Percentiles rank a stretch among this genome's conserved stretches.
These are phyloP conservation scores for Acanthopagrus latus DNA, from an alignment of 2,797 vertebrate genomes.

Conservation along the genomic window DNA sequence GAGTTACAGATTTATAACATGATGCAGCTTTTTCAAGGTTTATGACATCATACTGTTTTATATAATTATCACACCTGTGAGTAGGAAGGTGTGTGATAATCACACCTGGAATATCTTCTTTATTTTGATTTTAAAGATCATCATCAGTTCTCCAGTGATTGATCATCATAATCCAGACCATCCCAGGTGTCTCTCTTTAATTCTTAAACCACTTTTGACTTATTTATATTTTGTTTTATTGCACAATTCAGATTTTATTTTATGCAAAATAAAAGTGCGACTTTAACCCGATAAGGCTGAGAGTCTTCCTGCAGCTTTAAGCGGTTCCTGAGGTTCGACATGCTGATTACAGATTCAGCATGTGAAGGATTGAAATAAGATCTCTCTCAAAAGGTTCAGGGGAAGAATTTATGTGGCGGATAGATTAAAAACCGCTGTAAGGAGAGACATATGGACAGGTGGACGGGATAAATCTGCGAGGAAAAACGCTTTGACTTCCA, in stretches of 20 bases:
- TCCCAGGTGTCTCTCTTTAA: neutral
- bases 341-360: constrained; percentile 55
- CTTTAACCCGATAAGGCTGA: neutral
- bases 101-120: too few relatives aligned
- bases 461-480: constrained; percentile 60
- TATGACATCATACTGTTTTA: neutral
- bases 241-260: neutral
- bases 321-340: constrained; percentile 23
- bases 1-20: neutral
- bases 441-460: constrained; percentile 72
- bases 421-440: constrained; percentile 68
- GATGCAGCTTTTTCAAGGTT: too few relatives aligned
- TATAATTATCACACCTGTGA: too few relatives aligned
- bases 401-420: constrained; percentile 59
- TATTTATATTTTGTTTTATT: neutral
- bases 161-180: too few relatives aligned
- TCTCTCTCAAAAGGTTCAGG: constrained; percentile 34
- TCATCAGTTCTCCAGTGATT: too few relatives aligned
- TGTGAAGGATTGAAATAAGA: constrained; percentile 59
- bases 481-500: constrained; percentile 27
- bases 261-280: neutral
- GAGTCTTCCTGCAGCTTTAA: constrained; percentile 3
- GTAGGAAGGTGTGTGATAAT: too few relatives aligned
- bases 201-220: neutral
- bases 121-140: too few relatives aligned